Conservation (phyloP, 2,888 invertebrate genomes). For the Shargacucullia verbasci region DNA sequence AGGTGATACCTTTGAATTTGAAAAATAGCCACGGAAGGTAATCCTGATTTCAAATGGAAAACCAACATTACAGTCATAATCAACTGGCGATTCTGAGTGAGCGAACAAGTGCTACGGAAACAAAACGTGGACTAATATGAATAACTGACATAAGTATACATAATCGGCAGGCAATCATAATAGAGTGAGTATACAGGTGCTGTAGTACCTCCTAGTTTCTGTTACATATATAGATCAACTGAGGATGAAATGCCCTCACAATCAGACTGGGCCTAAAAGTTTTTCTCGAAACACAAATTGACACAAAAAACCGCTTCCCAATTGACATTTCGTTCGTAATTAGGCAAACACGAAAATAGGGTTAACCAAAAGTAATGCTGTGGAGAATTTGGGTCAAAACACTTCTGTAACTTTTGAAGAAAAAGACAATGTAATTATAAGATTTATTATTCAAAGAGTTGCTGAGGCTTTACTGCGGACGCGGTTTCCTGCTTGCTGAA, state of each 20-base stretch:
- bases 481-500: not conserved
- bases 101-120: too few relatives aligned
- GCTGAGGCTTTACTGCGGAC: not conserved
- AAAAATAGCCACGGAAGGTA: too few relatives aligned
- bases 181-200: too few relatives aligned
- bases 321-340: constrained; percentile 37
- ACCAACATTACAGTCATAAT: too few relatives aligned
- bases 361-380: constrained; percentile 2
- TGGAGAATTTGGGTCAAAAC: constrained; percentile 15
- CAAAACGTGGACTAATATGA: too few relatives aligned
- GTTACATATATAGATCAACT: too few relatives aligned
- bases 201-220: too few relatives aligned
- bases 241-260: not conserved
- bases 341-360: constrained; percentile 29
- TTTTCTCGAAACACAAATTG: not conserved
- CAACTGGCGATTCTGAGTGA: too few relatives aligned
- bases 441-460: not conserved
- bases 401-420: constrained; percentile 14
- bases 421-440: constrained; percentile 13
- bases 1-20: not conserved
- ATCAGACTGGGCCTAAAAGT: not conserved
- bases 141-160: too few relatives aligned
- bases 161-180: too few relatives aligned
- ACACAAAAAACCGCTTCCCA: constrained; percentile 22
- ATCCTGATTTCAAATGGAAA: too few relatives aligned